Evolutionary conservation across 2,113 vertebrate species (phyloP), one percentile per base, ranked within the genome.

Genomic region (Reinhardtius hippoglossoides): DNA sequence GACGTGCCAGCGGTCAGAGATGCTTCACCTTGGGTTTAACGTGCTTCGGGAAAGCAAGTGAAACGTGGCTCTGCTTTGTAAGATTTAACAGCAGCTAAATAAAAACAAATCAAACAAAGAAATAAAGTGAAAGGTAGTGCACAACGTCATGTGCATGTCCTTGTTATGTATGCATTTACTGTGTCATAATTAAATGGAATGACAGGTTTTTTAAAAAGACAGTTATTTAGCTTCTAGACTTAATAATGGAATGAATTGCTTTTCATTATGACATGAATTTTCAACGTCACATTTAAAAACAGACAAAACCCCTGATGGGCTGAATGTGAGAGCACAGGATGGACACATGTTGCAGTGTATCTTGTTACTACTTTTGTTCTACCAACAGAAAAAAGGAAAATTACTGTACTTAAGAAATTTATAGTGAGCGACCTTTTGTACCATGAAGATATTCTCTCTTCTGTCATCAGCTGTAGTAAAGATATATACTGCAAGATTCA

Each of bases 1-100:
- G 59, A 82, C 67, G 71, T 77, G 44, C 73, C 12, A 78, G 42
- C 66, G 61, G 73, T 67, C 65, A 46, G 83, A 67, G 70, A 80
- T 44, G 57, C 40, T 31, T 69, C 72, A 76, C 62, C 70, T 70
- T 65, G 70, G 61, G 50, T 16, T 70, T 76, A 75, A 82, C 40
- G 21, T 78, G 77, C 84, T 88, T 66, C 73, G 27, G 58, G 74
- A 80, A 71, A 78, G 21, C 26, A 82, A 88, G 75, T 70, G 35
- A 65, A 84, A 83, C 37, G 27, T 67, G 67, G 54, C 52, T 83
- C 20, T 14, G 21, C 16, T 12, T 9, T 63, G 67, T 62, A 62
- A 52, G 73, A 89, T 78, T 81, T 23, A 81, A 50, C 46, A 50
- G 18, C 15, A 50, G 18, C 46, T 18, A 50, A 10, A 62, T 9